Conservation (phyloP, 2,113 vertebrate species). For the Butorides virescens region DNA sequence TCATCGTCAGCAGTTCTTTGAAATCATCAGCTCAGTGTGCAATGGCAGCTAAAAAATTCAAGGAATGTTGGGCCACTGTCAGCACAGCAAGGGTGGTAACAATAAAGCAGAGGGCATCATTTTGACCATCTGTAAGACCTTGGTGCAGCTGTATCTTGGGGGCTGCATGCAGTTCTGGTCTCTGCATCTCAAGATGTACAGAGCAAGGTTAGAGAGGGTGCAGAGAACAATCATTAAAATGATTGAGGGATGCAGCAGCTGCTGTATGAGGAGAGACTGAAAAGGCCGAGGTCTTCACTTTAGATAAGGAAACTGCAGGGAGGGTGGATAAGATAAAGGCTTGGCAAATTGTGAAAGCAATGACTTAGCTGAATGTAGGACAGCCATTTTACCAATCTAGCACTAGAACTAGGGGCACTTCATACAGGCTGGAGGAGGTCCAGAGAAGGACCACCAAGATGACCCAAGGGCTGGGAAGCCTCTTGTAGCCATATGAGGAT, state of each 20-base stretch:
- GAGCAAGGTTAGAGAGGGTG: not conserved
- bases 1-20: not conserved
- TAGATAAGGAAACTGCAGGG: not conserved
- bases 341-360: not conserved
- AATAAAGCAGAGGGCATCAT: not conserved
- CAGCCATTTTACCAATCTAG: not conserved
- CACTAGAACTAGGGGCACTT: not conserved
- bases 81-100: not conserved
- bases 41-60: not conserved
- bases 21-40: not conserved
- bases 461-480: no score
- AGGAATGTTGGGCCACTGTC: not conserved
- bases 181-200: not conserved
- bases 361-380: not conserved
- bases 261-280: not conserved
- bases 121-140: not conserved
- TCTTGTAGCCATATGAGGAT: no score
- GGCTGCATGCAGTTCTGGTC: not conserved
- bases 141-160: rapidly evolving
- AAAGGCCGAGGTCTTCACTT: not conserved
- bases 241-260: not conserved
- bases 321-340: not conserved
- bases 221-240: not conserved
- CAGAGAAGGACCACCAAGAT: no score
- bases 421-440: not conserved